These are phyloP conservation scores for Scaptodrosophila latifasciaeformis DNA, from an alignment of 2,888 invertebrate genomes.

Conservation along the genomic window DNA sequence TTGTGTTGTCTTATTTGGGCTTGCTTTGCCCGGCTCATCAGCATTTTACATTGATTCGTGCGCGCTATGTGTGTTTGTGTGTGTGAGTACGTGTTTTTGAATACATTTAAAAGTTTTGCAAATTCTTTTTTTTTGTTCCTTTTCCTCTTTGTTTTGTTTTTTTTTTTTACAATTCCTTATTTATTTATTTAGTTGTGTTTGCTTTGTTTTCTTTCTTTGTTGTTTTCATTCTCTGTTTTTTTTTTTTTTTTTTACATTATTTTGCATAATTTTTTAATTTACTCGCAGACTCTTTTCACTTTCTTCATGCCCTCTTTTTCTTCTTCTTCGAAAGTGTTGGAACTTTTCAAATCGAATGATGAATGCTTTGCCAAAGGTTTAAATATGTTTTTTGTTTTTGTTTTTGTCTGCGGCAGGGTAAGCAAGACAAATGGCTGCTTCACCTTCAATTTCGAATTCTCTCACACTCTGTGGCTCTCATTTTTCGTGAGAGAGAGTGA, in stretches of 20 bases:
- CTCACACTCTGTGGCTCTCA: conserved; percentile 3
- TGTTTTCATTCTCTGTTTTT: conserved; percentile 2
- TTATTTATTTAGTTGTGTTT: no score
- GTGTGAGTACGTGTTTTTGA: conserved; percentile 52
- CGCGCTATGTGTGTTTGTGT: conserved; percentile 3
- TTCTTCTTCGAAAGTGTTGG: no score
- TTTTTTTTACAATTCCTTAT: no score
- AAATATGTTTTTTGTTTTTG: no score
- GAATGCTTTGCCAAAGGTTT: not conserved
- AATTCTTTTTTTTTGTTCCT: conserved; percentile 48
- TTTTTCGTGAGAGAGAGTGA: conserved; percentile 8
- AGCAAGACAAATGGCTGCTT: conserved; percentile 48
- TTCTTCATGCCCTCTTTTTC: no score
- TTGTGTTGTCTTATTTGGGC: conserved; percentile 1
- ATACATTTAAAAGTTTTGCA: conserved; percentile 51
- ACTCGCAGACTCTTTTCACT: conserved; percentile 1
- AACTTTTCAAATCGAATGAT: not conserved
- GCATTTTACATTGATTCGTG: no score
- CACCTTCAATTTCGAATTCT: conserved; percentile 1
- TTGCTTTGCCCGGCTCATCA: not conserved
- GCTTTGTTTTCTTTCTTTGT: conserved; percentile 18
- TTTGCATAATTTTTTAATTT: conserved; percentile 57
- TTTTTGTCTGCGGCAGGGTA: no score
- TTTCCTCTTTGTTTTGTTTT: conserved; percentile 10
- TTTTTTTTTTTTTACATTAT: conserved; percentile 6